These are phyloP conservation scores for Druon quercuslanigerum DNA, from an alignment of 1,140 invertebrate species.

Conservation along the genomic window DNA sequence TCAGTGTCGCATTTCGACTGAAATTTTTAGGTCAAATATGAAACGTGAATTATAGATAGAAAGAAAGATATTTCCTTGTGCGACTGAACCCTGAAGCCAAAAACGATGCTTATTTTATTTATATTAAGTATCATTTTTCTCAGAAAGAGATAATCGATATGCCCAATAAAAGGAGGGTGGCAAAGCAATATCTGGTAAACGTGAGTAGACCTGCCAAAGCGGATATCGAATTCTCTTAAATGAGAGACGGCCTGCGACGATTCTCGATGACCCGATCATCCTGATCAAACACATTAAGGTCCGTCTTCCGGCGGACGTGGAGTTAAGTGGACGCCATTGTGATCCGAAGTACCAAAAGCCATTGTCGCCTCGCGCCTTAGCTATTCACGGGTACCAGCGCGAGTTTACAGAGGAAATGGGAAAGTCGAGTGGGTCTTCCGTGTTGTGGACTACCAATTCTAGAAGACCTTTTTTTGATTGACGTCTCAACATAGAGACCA, in stretches of 20 bases:
- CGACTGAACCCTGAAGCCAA: not conserved
- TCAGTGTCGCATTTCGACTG: too few species aligned
- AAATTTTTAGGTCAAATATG: too few species aligned
- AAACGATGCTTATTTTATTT: not conserved
- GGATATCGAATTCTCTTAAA: constrained; percentile 48
- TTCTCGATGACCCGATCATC: constrained; percentile 47
- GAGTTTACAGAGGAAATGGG: constrained; percentile 56
- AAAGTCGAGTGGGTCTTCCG: constrained; percentile 57
- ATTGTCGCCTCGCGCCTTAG: constrained; percentile 51
- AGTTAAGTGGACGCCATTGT: constrained; percentile 62
- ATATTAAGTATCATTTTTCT: constrained; percentile 24
- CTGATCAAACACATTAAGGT: constrained; percentile 69
- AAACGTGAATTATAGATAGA: too few species aligned
- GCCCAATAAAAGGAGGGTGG: constrained; percentile 8
- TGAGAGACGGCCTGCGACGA: constrained; percentile 36
- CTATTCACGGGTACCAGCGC: constrained; percentile 45
- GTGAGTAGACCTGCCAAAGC: constrained; percentile 41
- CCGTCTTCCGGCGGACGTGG: constrained; percentile 62
- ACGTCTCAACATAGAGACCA: not conserved
- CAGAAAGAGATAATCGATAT: constrained; percentile 26
- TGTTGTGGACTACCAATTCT: not conserved
- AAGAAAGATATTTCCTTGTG: not conserved
- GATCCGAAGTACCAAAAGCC: constrained; percentile 54
- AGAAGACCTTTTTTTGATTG: constrained; percentile 19
- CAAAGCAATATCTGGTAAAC: not conserved